Evolutionary conservation across 53 echinoderm and acorn worm genomes (phyloP), one percentile per base, ranked within the genome.

Genomic region (Arbacia lixula): DNA sequence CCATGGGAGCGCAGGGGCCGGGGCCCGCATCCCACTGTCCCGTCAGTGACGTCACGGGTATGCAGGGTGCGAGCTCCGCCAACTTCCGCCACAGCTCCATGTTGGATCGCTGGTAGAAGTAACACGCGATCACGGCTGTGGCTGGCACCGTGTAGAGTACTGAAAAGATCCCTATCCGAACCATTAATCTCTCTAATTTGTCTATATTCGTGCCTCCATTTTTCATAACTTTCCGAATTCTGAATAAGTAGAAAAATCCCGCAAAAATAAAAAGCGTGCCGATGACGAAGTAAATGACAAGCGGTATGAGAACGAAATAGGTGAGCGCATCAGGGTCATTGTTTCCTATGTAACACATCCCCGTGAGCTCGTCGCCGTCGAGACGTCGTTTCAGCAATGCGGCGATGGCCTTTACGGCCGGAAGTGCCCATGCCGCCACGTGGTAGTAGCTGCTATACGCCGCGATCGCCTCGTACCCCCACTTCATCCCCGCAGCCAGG

Each of bases 401-500:
- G 30, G 90, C 79, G 77, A 97, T 90, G 30, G 97, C 87, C 55
- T 97, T 97, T 8, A 91, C 83, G 25, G 97, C 97, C 10, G 97
- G 97, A 11, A 92, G 34, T 26, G 97, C 93, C 97, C 97, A 97
- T n/a, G 97, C 97, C 0, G 84, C 94, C 8, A 97, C 87, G 68
- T 97, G 97, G 57, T 93, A 97, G 75, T 97, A 97, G 71, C 97
- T 97, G 74, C 97, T 97, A 64, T 97, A 94, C 5, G 97, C 91
- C 12, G 97, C 97, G 55, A 97, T 97, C 35, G 97, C 97, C 53
- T 97, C 97, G 73, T 97, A 97, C 0, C 97, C 97, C 97, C 97
- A 97, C 56, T 97, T 97, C 97, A 97, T 97, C 42, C 97, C 97
- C 0, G 97, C 94, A 4, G 92, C 92, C 11, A 97, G 85, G 80